phyloP scores from a whole-genome alignment of 2,888 invertebrate species.

The Lasioglossum leucozonium region DNA sequence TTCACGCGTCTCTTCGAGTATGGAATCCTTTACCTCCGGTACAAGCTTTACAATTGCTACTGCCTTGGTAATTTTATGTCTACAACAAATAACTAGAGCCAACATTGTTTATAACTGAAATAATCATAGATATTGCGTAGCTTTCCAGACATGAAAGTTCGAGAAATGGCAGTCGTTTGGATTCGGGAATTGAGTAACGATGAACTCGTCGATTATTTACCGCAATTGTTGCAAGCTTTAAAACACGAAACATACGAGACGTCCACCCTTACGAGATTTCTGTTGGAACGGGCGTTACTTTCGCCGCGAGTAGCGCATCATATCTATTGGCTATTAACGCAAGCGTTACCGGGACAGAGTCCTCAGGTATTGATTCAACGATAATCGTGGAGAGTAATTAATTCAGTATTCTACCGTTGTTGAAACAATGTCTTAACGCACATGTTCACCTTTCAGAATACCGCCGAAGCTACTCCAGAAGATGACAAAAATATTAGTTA shows the following conservation, averaged over 20 bases:
- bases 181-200: constrained; percentile 93
- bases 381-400: not conserved
- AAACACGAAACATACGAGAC: constrained; percentile 96
- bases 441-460: constrained; percentile 81
- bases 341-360: constrained; percentile 91
- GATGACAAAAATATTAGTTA: constrained; percentile 88
- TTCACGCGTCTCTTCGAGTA: constrained; percentile 93
- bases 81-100: not conserved
- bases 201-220: constrained; percentile 95
- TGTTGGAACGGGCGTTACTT: constrained; percentile 92
- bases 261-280: constrained; percentile 92
- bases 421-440: not conserved
- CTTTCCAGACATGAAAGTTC: constrained; percentile 96
- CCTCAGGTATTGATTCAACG: constrained; percentile 88
- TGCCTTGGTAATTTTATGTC: constrained; percentile 91
- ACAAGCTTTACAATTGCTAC: constrained; percentile 95
- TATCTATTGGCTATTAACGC: constrained; percentile 96
- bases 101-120: constrained; percentile 11
- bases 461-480: constrained; percentile 82
- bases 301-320: constrained; percentile 97
- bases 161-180: constrained; percentile 93
- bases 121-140: constrained; percentile 84
- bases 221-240: constrained; percentile 96
- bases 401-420: constrained; percentile 8
- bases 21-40: constrained; percentile 95